Percentiles rank a stretch among this genome's conserved stretches.
Evolutionary conservation across 2,888 invertebrate genomes (phyloP).

Genomic region (Nesidiocoris tenuis): DNA sequence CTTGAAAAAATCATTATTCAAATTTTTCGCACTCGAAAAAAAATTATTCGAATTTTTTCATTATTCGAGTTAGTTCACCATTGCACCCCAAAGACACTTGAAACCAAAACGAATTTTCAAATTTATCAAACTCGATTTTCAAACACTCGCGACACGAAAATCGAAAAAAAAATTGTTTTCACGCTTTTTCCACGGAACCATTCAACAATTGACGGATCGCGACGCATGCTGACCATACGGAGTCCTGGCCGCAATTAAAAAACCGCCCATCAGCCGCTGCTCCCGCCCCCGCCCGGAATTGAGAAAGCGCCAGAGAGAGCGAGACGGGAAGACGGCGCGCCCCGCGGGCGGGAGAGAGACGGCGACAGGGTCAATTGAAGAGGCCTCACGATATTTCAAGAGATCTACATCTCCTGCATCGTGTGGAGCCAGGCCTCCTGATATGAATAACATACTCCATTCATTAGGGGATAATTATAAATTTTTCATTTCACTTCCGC

Average conservation of each 20-base stretch:
- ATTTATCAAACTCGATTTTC: no score
- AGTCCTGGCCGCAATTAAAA: not conserved
- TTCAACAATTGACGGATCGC: not conserved
- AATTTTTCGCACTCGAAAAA: no score
- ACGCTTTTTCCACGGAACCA: no score
- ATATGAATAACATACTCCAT: not conserved
- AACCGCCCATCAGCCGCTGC: not conserved
- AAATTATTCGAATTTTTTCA: no score
- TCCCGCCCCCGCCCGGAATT: not conserved
- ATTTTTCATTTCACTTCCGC: no score
- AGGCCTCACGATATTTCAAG: not conserved
- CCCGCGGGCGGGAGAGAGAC: not conserved
- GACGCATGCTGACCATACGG: not conserved
- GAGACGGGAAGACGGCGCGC: not conserved
- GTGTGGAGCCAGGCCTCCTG: not conserved
- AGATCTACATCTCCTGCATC: not conserved
- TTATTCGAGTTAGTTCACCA: no score
- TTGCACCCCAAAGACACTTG: no score
- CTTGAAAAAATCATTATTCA: no score
- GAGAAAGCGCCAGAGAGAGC: not conserved
- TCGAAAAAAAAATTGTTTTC: no score
- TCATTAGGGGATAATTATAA: not conserved
- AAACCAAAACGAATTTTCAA: no score
- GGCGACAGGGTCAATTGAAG: not conserved
- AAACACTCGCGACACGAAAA: no score